Evolutionary conservation across 2,797 vertebrate species (phyloP).

Genomic region (Ceyx erithaca): DNA sequence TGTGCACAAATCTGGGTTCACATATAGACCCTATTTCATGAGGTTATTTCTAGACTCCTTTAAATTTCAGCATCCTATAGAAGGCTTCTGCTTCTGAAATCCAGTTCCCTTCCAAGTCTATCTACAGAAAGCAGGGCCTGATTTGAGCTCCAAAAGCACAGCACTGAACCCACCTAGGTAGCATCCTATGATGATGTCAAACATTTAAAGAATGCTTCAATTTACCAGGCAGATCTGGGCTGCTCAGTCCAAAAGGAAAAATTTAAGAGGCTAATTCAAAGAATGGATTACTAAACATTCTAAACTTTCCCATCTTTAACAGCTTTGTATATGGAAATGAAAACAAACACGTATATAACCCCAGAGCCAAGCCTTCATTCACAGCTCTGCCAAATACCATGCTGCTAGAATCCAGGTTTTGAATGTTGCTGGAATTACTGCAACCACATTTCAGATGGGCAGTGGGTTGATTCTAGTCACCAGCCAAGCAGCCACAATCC

Average conservation of each 20-base stretch:
- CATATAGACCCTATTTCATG: neutral
- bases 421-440: neutral
- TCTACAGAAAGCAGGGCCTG: neutral
- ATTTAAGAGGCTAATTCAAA: neutral
- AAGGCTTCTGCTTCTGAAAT: neutral
- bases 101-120: neutral
- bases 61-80: neutral
- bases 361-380: neutral
- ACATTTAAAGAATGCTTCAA: neutral
- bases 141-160: neutral
- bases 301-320: neutral
- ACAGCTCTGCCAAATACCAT: neutral
- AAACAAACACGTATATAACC: neutral
- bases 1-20: neutral
- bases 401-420: neutral
- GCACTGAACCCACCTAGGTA: neutral
- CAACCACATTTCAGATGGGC: fast-evolving
- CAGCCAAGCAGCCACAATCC: neutral
- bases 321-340: neutral
- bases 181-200: neutral
- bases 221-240: neutral
- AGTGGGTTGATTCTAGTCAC: neutral
- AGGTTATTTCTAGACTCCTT: neutral
- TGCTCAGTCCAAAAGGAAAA: neutral
- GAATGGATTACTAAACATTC: neutral